A percentile compares a stretch with the other conserved stretches of the same genome.
These are phyloP conservation scores for Polydrusus cervinus DNA, from an alignment of 2,888 invertebrate species.

Conservation along the genomic window DNA sequence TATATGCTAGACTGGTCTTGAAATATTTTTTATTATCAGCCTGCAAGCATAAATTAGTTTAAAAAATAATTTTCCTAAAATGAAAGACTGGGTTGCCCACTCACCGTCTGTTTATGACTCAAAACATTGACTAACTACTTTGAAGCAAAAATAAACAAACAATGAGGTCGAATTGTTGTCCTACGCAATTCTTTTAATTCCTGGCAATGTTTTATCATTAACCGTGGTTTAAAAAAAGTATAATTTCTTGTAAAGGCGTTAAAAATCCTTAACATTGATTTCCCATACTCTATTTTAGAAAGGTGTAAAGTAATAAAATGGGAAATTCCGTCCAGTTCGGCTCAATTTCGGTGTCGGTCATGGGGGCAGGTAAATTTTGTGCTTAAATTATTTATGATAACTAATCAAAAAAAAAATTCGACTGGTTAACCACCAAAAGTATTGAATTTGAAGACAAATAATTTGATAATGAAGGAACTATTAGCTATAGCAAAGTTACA, in stretches of 20 bases:
- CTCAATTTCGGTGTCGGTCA: too few species aligned
- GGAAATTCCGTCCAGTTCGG: too few species aligned
- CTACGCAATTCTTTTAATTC: constrained; percentile 28
- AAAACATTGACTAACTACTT: constrained; percentile 36
- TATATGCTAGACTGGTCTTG: too few species aligned
- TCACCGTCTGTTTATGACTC: constrained; percentile 25
- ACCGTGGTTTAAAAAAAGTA: not conserved
- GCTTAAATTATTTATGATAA: too few species aligned
- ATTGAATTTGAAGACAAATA: too few species aligned
- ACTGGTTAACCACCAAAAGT: too few species aligned
- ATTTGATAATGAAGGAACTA: too few species aligned
- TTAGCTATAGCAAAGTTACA: too few species aligned
- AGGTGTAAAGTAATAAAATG: too few species aligned
- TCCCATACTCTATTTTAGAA: too few species aligned
- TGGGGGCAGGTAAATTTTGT: too few species aligned
- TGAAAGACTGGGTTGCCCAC: constrained; percentile 10
- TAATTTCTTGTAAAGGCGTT: constrained; percentile 5
- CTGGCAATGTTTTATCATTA: constrained; percentile 9
- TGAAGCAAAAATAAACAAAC: constrained; percentile 33
- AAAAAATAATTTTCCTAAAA: not conserved
- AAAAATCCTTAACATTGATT: constrained; percentile 18
- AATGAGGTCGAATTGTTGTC: constrained; percentile 33
- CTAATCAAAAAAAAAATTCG: too few species aligned
- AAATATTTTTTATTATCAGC: not conserved
- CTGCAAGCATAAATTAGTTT: not conserved